These are phyloP conservation scores for Gymnothorax reevesii DNA, from an alignment of 2,797 vertebrate genomes.

Conservation along the genomic window DNA sequence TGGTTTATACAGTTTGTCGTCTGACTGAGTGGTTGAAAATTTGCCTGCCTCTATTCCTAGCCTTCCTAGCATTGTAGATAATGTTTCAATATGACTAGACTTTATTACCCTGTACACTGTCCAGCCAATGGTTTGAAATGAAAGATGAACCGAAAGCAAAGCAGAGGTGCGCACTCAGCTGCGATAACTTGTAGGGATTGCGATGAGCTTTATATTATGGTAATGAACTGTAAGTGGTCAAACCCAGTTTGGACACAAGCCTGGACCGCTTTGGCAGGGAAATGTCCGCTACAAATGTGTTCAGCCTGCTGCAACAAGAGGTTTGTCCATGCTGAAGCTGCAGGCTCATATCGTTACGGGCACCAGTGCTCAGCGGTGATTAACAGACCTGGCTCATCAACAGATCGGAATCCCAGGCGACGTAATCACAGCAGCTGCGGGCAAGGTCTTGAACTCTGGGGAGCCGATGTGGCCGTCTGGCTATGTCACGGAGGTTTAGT, in stretches of 20 bases:
- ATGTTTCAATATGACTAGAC: background rate
- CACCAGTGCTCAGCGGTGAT: background rate
- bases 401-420: background rate
- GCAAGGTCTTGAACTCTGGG: background rate
- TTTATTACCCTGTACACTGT: background rate
- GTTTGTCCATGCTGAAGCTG: background rate
- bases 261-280: background rate
- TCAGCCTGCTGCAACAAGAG: background rate
- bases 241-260: constrained; percentile 2
- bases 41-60: background rate
- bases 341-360: background rate
- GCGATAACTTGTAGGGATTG: background rate
- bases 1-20: background rate
- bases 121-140: background rate
- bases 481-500: background rate
- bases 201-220: constrained; percentile 13
- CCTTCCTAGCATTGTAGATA: background rate
- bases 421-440: background rate
- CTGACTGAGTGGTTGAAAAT: background rate
- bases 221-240: constrained; percentile 18
- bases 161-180: background rate
- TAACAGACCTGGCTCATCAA: background rate
- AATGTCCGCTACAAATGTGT: background rate
- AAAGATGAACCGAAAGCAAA: background rate
- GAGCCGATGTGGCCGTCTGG: background rate